Percentiles rank a stretch among this genome's conserved stretches.
These are phyloP conservation scores for Neosilurus hyrtlii DNA, from an alignment of 2,797 vertebrate genomes.

Conservation along the genomic window DNA sequence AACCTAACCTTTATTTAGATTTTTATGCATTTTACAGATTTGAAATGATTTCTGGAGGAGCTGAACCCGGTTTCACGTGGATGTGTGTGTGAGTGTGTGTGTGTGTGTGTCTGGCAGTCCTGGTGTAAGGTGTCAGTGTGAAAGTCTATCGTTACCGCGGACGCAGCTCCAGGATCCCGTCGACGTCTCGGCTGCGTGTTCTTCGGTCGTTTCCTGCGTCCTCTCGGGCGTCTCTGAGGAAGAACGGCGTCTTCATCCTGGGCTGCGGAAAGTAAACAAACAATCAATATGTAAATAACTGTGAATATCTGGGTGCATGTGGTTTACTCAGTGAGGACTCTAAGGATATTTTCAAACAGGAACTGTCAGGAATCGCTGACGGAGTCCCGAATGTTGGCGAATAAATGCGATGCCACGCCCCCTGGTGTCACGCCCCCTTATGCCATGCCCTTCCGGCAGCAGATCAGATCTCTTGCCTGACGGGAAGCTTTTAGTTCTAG, in stretches of 20 bases:
- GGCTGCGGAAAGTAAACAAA: not conserved
- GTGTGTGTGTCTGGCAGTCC: too few relatives aligned
- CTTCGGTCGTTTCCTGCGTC: slow-evolving; percentile 4
- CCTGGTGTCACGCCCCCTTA: too few relatives aligned
- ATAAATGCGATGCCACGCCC: too few relatives aligned
- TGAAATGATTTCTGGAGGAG: not conserved
- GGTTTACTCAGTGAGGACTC: too few relatives aligned
- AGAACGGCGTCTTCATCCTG: not conserved
- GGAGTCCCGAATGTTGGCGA: too few relatives aligned
- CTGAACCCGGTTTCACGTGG: not conserved
- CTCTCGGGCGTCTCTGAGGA: not conserved
- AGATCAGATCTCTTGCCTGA: not conserved
- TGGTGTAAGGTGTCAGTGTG: not conserved
- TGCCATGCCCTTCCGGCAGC: too few relatives aligned
- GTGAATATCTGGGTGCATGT: too few relatives aligned
- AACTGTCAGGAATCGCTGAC: too few relatives aligned
- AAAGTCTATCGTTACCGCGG: not conserved
- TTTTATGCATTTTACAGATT: not conserved
- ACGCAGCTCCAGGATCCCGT: not conserved
- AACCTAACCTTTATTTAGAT: too few relatives aligned
- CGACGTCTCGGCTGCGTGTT: not conserved
- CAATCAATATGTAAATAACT: not conserved
- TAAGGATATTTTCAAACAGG: too few relatives aligned
- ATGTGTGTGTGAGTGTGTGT: not conserved
- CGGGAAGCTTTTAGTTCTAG: not conserved